Evolutionary conservation across 2,113 vertebrate species (phyloP), one percentile per base, ranked within the genome.

Genomic region (Lophius piscatorius): DNA sequence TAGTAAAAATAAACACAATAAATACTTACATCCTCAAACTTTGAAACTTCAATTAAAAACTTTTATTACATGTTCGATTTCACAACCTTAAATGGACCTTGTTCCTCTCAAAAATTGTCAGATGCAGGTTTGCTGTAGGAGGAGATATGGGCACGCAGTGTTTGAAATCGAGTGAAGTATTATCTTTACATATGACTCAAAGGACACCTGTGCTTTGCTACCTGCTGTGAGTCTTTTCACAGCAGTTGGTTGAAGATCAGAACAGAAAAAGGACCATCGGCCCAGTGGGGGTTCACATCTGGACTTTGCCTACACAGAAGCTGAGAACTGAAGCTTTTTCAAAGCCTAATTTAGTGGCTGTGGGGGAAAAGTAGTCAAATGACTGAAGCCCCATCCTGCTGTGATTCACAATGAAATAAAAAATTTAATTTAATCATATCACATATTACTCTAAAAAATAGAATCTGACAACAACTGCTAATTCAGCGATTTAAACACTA

Each of bases 131-230:
- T 4, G 6, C 18, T 34, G 58, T 36, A 48, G 54, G 42, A 64
- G 33, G 45, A 54, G 21, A 51, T 44, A 39, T 59, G 55, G 22
- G 16, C 51, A 70, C 8, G 4, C 35, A 38, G 59, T 33, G 45
- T 73, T 81, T 81, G 38, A 69, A 76, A 81, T 58, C 24, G 67
- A 63, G 72, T 10, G 20, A 61, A 69, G 73, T 71, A 55, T 62
- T 74, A 63, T 73, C 50, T 48, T 42, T 70, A 70, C 62, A 76
- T 75, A 55, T 77, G 63, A 78, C 40, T 84, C 71, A 82, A 72
- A 78, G 64, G 60, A 40, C 81, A 83, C 68, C 80, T 81, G 73
- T 50, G 36, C 57, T 51, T 22, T 33, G 28, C 20, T 23, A 45
- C 64, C 80, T 56, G 79, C 78, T 78, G 80, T 1, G 41, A 65